Percentiles rank a stretch among this genome's conserved stretches.
Conservation (phyloP, 92 coral and sea anemone genomes). For the Porites cylindrica region DNA sequence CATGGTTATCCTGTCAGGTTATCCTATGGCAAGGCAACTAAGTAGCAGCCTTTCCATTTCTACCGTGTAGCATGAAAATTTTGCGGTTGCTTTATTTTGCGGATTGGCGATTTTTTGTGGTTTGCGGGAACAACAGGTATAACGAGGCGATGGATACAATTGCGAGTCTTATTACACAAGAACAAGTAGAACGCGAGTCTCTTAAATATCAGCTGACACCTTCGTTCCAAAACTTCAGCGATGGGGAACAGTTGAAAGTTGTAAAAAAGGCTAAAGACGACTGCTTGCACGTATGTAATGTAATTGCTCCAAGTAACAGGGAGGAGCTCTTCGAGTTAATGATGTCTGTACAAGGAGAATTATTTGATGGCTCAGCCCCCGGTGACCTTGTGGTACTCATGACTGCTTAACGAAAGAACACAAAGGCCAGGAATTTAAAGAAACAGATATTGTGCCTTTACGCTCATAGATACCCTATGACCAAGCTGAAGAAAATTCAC, state of each 20-base stretch:
- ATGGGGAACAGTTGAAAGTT: no score
- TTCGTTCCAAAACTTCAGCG: no score
- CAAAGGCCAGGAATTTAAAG: slow-evolving; percentile 52
- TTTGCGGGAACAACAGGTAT: neutral
- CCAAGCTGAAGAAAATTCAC: slow-evolving; percentile 48
- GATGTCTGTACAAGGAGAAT: slow-evolving; percentile 4
- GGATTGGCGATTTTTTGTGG: no score
- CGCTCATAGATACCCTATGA: slow-evolving; percentile 54
- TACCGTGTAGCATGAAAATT: neutral
- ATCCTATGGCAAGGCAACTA: no score
- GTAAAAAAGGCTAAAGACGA: slow-evolving; percentile 28
- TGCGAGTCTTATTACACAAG: slow-evolving; percentile 48
- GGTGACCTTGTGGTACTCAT: slow-evolving; percentile 62
- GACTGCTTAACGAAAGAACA: slow-evolving; percentile 51
- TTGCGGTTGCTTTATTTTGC: slow-evolving; percentile 21
- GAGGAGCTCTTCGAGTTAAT: slow-evolving; percentile 46
- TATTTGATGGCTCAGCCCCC: slow-evolving; percentile 27
- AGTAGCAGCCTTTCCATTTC: slow-evolving; percentile 16
- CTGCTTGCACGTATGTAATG: slow-evolving; percentile 50
- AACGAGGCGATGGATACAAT: slow-evolving; percentile 64
- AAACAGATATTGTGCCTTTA: slow-evolving; percentile 60
- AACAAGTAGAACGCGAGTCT: slow-evolving; percentile 31
- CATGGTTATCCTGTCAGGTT: no score
- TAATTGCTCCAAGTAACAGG: slow-evolving; percentile 58
- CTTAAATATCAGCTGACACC: no score